Conservation (phyloP, 64 coral and sea anemone genomes). For the Stylophora pistillata region DNA sequence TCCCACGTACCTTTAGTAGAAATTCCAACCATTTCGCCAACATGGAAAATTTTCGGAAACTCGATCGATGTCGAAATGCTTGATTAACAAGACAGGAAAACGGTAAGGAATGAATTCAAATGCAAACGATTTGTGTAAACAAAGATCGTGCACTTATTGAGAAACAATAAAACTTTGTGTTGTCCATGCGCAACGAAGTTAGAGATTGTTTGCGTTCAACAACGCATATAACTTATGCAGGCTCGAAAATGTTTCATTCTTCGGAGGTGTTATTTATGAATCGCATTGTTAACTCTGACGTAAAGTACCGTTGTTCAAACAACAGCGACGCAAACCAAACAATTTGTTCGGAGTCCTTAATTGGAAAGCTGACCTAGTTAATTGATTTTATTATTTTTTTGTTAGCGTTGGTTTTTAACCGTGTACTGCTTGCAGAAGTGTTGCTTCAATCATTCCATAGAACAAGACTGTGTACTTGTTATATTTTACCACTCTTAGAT, state of each 20-base stretch:
- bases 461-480: too few species aligned
- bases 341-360: too few species aligned
- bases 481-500: too few species aligned
- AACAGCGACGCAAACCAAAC: too few species aligned
- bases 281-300: too few species aligned
- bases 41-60: not conserved
- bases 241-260: not conserved
- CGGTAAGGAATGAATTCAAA: not conserved
- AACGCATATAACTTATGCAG: not conserved
- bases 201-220: not conserved
- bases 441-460: too few species aligned
- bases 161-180: not conserved
- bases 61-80: not conserved
- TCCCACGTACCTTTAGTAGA: not conserved
- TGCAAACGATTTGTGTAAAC: not conserved
- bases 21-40: not conserved
- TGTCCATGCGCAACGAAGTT: not conserved
- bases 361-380: too few species aligned
- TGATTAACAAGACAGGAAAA: too few species aligned
- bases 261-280: not conserved
- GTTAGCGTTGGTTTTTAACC: too few species aligned
- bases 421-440: too few species aligned
- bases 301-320: too few species aligned
- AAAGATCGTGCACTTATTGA: not conserved
- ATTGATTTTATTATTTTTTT: too few species aligned